Conservation (phyloP, 2,113 vertebrate species). For the Embiotoca jacksoni region DNA sequence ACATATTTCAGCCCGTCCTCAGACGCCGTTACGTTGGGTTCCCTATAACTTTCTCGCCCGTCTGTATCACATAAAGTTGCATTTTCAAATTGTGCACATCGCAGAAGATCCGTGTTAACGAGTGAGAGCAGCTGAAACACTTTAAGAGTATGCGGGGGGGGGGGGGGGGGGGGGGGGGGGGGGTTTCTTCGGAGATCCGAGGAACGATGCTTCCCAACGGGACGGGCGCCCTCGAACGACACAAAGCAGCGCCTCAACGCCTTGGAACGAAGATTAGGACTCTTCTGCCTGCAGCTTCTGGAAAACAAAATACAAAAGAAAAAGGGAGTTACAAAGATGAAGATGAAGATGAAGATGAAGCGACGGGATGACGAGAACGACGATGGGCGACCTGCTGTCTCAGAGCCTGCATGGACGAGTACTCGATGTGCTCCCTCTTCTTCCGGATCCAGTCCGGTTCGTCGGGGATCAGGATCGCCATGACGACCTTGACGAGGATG, state of each 20-base stretch:
- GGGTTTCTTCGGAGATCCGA: neutral
- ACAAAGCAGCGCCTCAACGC: slow-evolving; percentile 1
- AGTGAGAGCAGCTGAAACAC: slow-evolving; percentile 24
- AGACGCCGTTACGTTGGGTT: no score
- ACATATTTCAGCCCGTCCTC: no score
- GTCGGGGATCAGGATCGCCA: slow-evolving; percentile 85
- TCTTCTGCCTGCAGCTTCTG: slow-evolving; percentile 51
- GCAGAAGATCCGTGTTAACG: slow-evolving; percentile 38
- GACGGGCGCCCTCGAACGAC: neutral
- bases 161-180: no score
- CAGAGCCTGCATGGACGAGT: slow-evolving; percentile 81
- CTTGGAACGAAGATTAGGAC: slow-evolving; percentile 44
- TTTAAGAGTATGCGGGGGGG: neutral
- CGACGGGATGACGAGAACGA: no score
- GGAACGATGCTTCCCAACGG: no score
- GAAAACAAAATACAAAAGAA: neutral
- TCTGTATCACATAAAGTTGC: neutral
- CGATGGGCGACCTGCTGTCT: slow-evolving; percentile 74
- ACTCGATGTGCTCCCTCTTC: slow-evolving; percentile 83
- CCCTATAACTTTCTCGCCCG: no score
- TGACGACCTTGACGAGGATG: slow-evolving; percentile 80
- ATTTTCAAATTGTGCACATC: neutral
- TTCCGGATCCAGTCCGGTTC: slow-evolving; percentile 84
- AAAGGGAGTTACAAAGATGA: neutral
- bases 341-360: neutral